These are phyloP conservation scores for Amblyopsis hoosieri DNA, from an alignment of 2,797 vertebrate genomes.

Conservation along the genomic window DNA sequence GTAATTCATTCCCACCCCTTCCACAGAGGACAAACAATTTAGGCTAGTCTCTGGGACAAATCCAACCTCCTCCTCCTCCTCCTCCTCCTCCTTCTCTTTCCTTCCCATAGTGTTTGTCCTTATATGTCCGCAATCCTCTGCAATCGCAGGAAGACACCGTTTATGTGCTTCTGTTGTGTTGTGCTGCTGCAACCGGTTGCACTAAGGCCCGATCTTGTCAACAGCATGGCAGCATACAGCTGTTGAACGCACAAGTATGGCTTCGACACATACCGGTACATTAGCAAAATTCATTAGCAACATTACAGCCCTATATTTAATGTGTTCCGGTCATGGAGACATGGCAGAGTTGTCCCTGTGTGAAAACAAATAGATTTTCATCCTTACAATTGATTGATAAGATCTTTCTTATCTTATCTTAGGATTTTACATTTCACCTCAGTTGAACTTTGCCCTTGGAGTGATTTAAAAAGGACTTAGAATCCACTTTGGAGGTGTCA, in stretches of 20 bases:
- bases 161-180: constrained; percentile 64
- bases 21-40: constrained; percentile 60
- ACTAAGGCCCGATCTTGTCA: constrained; percentile 36
- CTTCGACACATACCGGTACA: constrained; percentile 22
- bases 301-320: constrained; percentile 13
- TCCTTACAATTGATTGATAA: not conserved
- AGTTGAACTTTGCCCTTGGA: constrained; percentile 4
- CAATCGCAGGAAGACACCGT: constrained; percentile 68
- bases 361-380: not conserved
- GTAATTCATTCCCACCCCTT: constrained; percentile 21
- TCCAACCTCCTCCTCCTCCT: constrained; percentile 56
- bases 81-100: constrained; percentile 33
- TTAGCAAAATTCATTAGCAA: constrained; percentile 38
- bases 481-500: no score
- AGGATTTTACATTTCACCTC: not conserved
- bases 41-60: constrained; percentile 59
- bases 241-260: constrained; percentile 43
- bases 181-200: constrained; percentile 23
- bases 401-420: not conserved
- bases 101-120: constrained; percentile 63
- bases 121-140: constrained; percentile 74
- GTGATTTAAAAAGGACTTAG: not conserved
- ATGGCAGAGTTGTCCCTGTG: not conserved
- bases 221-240: constrained; percentile 55
- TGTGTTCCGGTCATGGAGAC: constrained; percentile 16